Base-by-base conservation (phyloP, 2,888 invertebrate species). In the Dynastes grantii region DNA sequence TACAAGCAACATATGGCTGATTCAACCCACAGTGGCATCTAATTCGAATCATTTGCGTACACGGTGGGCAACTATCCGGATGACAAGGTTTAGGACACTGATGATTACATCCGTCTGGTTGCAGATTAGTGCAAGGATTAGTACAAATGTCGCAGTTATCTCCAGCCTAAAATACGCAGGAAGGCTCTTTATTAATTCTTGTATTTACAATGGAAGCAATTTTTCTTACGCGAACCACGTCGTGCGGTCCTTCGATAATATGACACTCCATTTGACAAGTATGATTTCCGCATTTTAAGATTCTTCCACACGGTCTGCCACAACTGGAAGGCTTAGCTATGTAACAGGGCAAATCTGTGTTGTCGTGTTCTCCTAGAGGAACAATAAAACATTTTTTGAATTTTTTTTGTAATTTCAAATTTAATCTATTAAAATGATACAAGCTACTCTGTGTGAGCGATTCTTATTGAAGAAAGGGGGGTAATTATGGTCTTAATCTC, bases 11-110 rank as follows among this genome's bases (percentile, higher is more conserved):
- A 84, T 95, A 94, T 2, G 95, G 90, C 81, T 94, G 93, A 76
- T 93, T 93, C 4, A 96, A 90, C 0, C 93, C 93, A 86, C 98
- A 98, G 86, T 97, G 96, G 84, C 98, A 98, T 51, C 92, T 90
- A 70, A 94, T 87, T 84, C 94, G 91, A 37, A 95, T 90, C 83
- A 93, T 90, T 77, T 92, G 91, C 63, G 91, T 91, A 87, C 98
- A 98, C 0, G 94, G 92, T 0, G 92, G 92, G 85, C 98, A 98
- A 0, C 90, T 89, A 0, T 93, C 93, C 1, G 93, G 92, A 88
- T 96, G 96, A 84, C 96, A 96, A 0, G 90, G 89, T 81, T 90
- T 91, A 1, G 92, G 88, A 87, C 97, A 97, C 37, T 90, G 89
- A 87, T 97, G 97, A 0, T 88, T 89, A 86, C 97, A 97, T 61